A percentile compares a stretch with the other conserved stretches of the same genome.
phyloP scores from a whole-genome alignment of 1,140 invertebrate species.

The Caenorhabditis inopinata region DNA sequence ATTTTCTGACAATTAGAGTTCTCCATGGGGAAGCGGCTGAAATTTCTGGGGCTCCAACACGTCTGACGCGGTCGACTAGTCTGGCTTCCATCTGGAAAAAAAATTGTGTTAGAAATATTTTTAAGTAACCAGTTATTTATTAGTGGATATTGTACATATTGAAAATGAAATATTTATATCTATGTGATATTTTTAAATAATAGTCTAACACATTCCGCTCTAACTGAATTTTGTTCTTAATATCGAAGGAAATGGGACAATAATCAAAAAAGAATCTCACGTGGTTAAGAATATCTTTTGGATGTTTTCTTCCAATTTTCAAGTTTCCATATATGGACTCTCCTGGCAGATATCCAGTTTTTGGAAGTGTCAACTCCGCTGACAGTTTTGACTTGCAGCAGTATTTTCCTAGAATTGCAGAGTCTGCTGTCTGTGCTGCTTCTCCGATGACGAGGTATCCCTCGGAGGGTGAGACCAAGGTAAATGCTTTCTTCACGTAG shows the following conservation, averaged over 20 bases:
- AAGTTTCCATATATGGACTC: slow-evolving; percentile 43
- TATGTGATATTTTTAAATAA: no score
- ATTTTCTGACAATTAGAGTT: slow-evolving; percentile 31
- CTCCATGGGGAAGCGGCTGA: slow-evolving; percentile 33
- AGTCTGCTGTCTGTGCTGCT: slow-evolving; percentile 30
- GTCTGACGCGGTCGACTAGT: slow-evolving; percentile 39
- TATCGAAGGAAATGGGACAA: no score
- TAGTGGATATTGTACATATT: no score
- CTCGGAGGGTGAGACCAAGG: slow-evolving; percentile 41
- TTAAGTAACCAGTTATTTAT: no score
- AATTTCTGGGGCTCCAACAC: slow-evolving; percentile 36
- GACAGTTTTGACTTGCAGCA: slow-evolving; percentile 49
- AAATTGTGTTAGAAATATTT: no score
- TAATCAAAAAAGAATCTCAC: not conserved
- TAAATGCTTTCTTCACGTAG: slow-evolving; percentile 48
- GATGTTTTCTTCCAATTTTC: slow-evolving; percentile 46
- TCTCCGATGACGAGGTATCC: slow-evolving; percentile 36
- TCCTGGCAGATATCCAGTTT: slow-evolving; percentile 46
- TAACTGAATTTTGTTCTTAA: no score
- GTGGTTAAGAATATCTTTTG: slow-evolving; percentile 46
- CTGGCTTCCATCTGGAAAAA: slow-evolving; percentile 44
- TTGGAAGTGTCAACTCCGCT: slow-evolving; percentile 45
- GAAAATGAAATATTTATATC: no score
- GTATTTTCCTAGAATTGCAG: slow-evolving; percentile 47
- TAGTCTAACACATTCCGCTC: no score